Conservation (phyloP, 1,140 invertebrate genomes). For the Drosophila sulfurigaster region DNA sequence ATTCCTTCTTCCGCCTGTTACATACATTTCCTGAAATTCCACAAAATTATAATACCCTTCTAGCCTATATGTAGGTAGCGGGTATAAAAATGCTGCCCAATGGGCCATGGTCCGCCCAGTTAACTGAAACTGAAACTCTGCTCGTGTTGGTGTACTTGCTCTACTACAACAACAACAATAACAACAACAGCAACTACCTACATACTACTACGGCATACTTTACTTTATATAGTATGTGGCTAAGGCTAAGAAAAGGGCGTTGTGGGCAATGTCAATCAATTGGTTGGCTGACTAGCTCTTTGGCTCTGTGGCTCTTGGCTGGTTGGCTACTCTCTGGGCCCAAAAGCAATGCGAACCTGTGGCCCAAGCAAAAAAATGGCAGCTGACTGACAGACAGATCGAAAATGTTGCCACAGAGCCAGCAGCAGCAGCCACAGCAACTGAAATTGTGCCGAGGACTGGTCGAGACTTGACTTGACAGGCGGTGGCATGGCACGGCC, state of each 20-base stretch:
- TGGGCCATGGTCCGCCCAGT: slow-evolving; percentile 39
- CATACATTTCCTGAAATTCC: too few species aligned
- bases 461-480: slow-evolving; percentile 41
- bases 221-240: not conserved
- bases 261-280: slow-evolving; percentile 82
- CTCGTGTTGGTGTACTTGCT: not conserved
- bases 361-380: slow-evolving; percentile 78
- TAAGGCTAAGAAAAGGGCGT: slow-evolving; percentile 63
- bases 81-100: slow-evolving; percentile 11
- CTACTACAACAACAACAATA: not conserved
- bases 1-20: too few species aligned
- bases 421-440: slow-evolving; percentile 41
- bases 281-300: slow-evolving; percentile 63
- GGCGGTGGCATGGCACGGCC: slow-evolving; percentile 56
- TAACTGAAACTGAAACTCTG: slow-evolving; percentile 20
- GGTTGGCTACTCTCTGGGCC: slow-evolving; percentile 24
- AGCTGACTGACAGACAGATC: slow-evolving; percentile 82
- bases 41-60: too few species aligned
- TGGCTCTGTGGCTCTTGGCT: slow-evolving; percentile 10
- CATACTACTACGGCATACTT: too few species aligned
- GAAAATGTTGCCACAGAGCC: slow-evolving; percentile 70
- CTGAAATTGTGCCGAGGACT: slow-evolving; percentile 69
- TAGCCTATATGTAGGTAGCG: too few species aligned
- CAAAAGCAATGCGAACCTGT: slow-evolving; percentile 27
- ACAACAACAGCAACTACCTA: too few species aligned